Evolutionary conservation across 1,140 invertebrate genomes (phyloP), one percentile per base, ranked within the genome.

Genomic region (Caligus rogercresseyi): DNA sequence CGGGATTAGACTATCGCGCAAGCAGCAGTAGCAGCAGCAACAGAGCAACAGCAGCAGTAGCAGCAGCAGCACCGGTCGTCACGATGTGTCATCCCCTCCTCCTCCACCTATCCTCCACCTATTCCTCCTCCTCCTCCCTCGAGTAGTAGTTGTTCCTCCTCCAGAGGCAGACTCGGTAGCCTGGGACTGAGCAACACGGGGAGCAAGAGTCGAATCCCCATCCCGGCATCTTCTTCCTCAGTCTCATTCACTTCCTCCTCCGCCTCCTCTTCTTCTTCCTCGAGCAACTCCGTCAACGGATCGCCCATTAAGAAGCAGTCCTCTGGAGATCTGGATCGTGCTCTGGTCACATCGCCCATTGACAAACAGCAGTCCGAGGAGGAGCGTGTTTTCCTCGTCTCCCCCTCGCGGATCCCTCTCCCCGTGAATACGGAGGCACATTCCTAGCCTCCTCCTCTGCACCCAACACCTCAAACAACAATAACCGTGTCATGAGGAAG

Each of bases 401-500:
- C 20, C 59, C 60, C 56, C 53, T 54, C 4, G 53, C 52, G 20
- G 60, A 63, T 25, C 65, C 62, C 21, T 53, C 61, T 15, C 52
- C 64, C 3, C 54, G 54, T 18, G 63, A 65, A 43, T 60, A 63
- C 16, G 56, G 65, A 16, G 54, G 60, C 25, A 54, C 60, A 18
- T 18, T 61, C 31, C 31, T 58, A 58, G 65, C 64, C 25, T 56
- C 18, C 24, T 54, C 43, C 4, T 18, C 66, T 43, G 51, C 53
- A 31, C 58, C 63, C 1, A 66, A 56, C 43, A 64, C 65, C n/a
- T n/a, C 60, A 54, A n/a, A n/a, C n/a, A n/a, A n/a, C 52, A 65
- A 66, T 43, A 64, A 66, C 25, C 64, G 65, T 23, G 62, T 65
- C 59, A 66, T 65, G 31, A 74, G 73, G 7, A 70, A 71, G 16